Conservation (phyloP, 1,140 invertebrate species). For the Halictus rubicundus region DNA sequence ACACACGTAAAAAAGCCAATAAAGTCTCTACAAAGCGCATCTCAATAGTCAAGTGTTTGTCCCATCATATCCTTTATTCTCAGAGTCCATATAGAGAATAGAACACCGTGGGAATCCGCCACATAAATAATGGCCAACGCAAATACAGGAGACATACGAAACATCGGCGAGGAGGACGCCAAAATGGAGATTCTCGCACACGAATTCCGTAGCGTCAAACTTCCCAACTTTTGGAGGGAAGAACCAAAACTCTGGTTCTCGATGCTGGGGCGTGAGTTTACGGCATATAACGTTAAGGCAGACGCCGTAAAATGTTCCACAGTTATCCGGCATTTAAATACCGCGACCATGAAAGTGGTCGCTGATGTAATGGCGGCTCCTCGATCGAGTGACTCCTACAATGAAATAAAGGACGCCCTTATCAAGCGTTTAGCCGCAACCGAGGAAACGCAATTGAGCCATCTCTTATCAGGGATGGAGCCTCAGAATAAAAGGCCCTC, state of each 20-base stretch:
- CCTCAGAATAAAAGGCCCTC: too few species aligned
- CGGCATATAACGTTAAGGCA: slow-evolving; percentile 19
- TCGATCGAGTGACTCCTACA: too few species aligned
- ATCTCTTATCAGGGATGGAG: too few species aligned
- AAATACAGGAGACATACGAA: background rate
- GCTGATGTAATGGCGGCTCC: slow-evolving; percentile 35
- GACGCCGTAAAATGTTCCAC: slow-evolving; percentile 55
- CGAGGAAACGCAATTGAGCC: too few species aligned
- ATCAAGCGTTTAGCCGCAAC: too few species aligned
- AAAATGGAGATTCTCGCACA: background rate
- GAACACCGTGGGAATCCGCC: background rate
- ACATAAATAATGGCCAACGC: background rate
- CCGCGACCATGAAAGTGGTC: slow-evolving; percentile 6
- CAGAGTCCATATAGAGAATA: background rate
- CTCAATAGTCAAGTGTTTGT: too few species aligned
- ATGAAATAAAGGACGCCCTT: too few species aligned
- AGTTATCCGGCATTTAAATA: slow-evolving; percentile 40
- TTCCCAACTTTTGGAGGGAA: background rate
- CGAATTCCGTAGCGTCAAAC: background rate
- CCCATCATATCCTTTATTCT: too few species aligned
- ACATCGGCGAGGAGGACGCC: background rate
- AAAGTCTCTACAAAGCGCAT: too few species aligned
- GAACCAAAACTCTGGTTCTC: background rate
- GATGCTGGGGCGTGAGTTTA: slow-evolving; percentile 61
- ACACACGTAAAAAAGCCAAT: too few species aligned